Base-by-base conservation (phyloP, 35 echinoderm and acorn worm species). In the Eucidaris tribuloides region DNA sequence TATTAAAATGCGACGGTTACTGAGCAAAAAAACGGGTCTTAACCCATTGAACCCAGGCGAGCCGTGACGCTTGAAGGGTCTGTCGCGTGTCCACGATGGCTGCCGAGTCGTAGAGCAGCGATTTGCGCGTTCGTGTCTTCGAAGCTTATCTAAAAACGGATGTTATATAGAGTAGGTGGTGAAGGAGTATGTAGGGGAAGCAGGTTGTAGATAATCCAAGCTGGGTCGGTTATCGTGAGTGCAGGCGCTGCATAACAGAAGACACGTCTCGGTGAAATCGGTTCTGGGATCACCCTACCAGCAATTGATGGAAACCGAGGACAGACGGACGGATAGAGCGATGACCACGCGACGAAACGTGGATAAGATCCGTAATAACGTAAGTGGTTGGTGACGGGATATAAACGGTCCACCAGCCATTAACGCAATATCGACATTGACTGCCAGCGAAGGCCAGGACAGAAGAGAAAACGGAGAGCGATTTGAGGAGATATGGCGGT, bases 1-100 rank as follows among this genome's bases (percentile, higher is more conserved):
- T n/a, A n/a, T n/a, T 84, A 68, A 42, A 84, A 84, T 6, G 82
- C 82, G 7, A 38, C 82, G 24, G 82, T 84, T 23, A 84, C 43
- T n/a, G n/a, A n/a, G n/a, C 4, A 84, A 7, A 19, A 84, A 65
- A 44, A 84, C 54, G 15, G 82, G 66, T 63, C 56, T 63, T 27
- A 84, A 44, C 61, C 82, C 22, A 27, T 74, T 74, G 13, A 43
- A 33, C 29, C 61, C 32, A 39, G 42, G 56, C 42, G 62, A n/a
- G n/a, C n/a, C n/a, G n/a, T n/a, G n/a, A n/a, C n/a, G n/a, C n/a
- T n/a, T n/a, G n/a, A 42, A 62, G 45, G 46, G 9, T 20, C 9
- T 19, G 19, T 24, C 18, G 22, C n/a, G 19, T 14, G 30, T 7
- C 56, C 18, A 32, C 60, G 68, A 25, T 74, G 6, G 44, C 68